Conservation (phyloP, 2,797 vertebrate species). For the Cyprinodon diabolis region DNA sequence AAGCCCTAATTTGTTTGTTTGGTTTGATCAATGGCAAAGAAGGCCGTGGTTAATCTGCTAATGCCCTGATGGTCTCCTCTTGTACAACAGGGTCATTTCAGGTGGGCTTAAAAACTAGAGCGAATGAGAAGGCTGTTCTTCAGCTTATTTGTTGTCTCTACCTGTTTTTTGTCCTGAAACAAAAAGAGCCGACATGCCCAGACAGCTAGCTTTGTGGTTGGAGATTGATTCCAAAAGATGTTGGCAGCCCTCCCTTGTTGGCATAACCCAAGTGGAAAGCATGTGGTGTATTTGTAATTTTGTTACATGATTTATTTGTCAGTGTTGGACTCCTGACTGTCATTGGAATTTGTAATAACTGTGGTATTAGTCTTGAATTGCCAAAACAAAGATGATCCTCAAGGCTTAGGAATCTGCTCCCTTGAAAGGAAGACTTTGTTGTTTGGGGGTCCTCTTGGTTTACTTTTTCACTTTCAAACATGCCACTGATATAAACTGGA, state of each 20-base stretch:
- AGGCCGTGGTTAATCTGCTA: slow-evolving; percentile 25
- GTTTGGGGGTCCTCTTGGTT: slow-evolving; percentile 3
- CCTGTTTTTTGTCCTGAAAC: slow-evolving; percentile 21
- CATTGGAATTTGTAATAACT: slow-evolving; percentile 69
- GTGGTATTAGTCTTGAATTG: slow-evolving; percentile 63
- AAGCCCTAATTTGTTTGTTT: slow-evolving; percentile 45
- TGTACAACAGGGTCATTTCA: slow-evolving; percentile 61
- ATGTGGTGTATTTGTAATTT: slow-evolving; percentile 54
- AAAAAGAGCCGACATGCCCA: slow-evolving; percentile 10
- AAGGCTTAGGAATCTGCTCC: slow-evolving; percentile 36
- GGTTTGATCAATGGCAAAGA: slow-evolving; percentile 51
- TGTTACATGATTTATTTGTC: slow-evolving; percentile 49
- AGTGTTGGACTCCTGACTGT: slow-evolving; percentile 25
- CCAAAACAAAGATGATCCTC: slow-evolving; percentile 56
- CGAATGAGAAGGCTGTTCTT: not conserved
- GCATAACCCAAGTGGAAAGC: slow-evolving; percentile 38
- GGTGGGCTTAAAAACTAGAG: slow-evolving; percentile 55
- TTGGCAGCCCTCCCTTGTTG: slow-evolving; percentile 41
- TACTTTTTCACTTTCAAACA: slow-evolving; percentile 14
- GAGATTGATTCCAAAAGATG: slow-evolving; percentile 49
- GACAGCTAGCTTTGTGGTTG: slow-evolving; percentile 37
- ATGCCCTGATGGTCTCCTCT: slow-evolving; percentile 27
- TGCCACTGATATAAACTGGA: slow-evolving; percentile 17
- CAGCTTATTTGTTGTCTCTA: slow-evolving; percentile 59
- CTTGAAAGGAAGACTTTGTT: slow-evolving; percentile 20